Percentiles rank a stretch among this genome's conserved stretches.
Evolutionary conservation across 2,113 vertebrate species (phyloP).

Genomic region (Halichoeres trimaculatus): DNA sequence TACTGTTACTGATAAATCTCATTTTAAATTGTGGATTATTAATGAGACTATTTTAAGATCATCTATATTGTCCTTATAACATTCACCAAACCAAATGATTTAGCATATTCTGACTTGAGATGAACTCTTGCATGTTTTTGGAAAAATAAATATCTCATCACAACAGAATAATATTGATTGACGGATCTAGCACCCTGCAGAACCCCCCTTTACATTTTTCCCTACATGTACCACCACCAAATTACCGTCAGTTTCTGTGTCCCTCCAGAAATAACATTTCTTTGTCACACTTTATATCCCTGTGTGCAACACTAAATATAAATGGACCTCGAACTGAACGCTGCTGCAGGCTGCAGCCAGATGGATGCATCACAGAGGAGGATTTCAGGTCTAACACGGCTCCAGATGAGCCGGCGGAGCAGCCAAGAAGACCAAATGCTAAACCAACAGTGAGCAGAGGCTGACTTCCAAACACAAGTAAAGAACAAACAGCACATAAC

Average conservation of each 20-base stretch:
- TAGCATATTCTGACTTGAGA: neutral
- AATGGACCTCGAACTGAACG: slow-evolving; percentile 11
- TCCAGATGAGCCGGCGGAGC: slow-evolving; percentile 33
- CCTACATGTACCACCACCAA: slow-evolving; percentile 4
- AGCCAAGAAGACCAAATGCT: slow-evolving; percentile 44
- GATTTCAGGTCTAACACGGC: slow-evolving; percentile 44
- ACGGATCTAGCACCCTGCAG: neutral
- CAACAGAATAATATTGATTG: no score
- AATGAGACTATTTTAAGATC: no score
- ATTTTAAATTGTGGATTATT: no score
- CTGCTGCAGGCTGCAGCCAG: slow-evolving; percentile 51
- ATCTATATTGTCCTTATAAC: no score
- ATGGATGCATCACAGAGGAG: slow-evolving; percentile 46
- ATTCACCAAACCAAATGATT: no score
- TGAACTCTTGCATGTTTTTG: neutral
- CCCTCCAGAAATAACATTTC: slow-evolving; percentile 26
- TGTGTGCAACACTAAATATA: slow-evolving; percentile 39
- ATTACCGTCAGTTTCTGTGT: slow-evolving; percentile 2
- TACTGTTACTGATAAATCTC: no score
- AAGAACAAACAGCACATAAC: slow-evolving; percentile 6
- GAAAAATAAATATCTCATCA: neutral
- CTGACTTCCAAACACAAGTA: slow-evolving; percentile 34
- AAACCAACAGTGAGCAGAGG: slow-evolving; percentile 5
- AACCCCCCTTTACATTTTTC: slow-evolving; percentile 3
- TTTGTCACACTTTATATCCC: slow-evolving; percentile 5